Percentiles rank a stretch among this genome's conserved stretches.
These are phyloP conservation scores for Gallinago media DNA, from an alignment of 2,113 vertebrate species.

Conservation along the genomic window DNA sequence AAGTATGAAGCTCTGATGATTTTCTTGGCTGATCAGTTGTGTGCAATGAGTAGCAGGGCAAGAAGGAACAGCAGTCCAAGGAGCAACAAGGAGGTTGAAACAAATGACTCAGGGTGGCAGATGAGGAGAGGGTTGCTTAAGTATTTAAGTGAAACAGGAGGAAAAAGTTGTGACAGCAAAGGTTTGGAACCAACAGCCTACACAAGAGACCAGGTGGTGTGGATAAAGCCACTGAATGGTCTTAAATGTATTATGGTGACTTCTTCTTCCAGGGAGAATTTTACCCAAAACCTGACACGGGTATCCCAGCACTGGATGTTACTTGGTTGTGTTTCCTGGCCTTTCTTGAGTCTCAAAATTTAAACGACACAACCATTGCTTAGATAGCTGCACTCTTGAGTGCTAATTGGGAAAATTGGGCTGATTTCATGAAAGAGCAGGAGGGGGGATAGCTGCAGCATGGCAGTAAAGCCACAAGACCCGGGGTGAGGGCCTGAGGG, in stretches of 20 bases:
- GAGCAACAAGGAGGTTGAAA: background rate
- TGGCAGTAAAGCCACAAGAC: fast-evolving
- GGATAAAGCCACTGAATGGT: background rate
- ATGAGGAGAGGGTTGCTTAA: background rate
- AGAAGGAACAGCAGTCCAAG: background rate
- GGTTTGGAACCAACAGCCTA: background rate
- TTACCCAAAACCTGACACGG: no score
- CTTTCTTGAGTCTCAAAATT: background rate
- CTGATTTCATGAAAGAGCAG: background rate
- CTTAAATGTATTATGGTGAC: background rate
- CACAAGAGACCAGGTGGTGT: background rate
- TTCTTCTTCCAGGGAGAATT: background rate
- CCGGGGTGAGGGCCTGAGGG: background rate
- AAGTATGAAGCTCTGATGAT: background rate
- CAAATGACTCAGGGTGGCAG: background rate
- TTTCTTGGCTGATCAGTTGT: background rate
- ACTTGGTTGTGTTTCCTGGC: background rate
- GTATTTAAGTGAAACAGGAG: background rate
- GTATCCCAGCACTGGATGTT: fast-evolving
- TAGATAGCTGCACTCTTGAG: background rate
- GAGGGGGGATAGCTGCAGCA: background rate
- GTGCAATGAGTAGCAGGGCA: background rate
- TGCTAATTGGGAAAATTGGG: background rate
- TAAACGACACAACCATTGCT: background rate
- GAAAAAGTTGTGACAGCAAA: background rate